Base-by-base conservation (phyloP, 2,888 invertebrate genomes). In the Cyclophora punctaria region DNA sequence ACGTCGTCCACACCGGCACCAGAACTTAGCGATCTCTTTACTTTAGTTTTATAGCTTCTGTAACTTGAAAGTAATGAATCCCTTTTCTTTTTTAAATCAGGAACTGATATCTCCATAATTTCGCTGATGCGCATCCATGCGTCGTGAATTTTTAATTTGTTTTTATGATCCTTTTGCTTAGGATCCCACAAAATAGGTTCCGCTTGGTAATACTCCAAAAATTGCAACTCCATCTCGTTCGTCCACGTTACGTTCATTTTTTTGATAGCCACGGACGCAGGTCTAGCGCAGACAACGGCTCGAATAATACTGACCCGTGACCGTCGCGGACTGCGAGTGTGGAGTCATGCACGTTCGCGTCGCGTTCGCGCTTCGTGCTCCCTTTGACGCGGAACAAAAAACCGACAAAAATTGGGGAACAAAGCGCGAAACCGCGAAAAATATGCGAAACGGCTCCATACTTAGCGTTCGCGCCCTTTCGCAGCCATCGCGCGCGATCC, bases 51-150 rank as follows among this genome's bases (percentile, higher is more conserved):
- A 47, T 49, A 49, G 20, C 41, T 34, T 48, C 46, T 20, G 20
- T 45, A 45, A 7, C 44, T 20, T 44, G 44, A 44, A 4, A 44
- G 34, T 34, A 44, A 34, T 33, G 44, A 20, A 20, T 20, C 20
- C 20, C 20, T 20, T 20, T 20, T 20, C 20, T 20, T 20, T 20
- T 20, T 20, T 20, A 20, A 20, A 20, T 20, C 20, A 20, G 20
- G 20, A 44, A 57, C 47, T 34, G 52, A 47, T 43, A 56, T 57
- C 7, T 53, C 41, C 44, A 52, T 41, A n/a, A 50, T 52, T 7
- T 20, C 45, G 49, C 52, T 52, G 41, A 56, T 52, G 4, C 52
- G 48, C 20, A 37, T 51, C 55, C 55, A 56, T 35, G 55, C 55
- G 51, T 56, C 49, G 41, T 56, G 51, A 34, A 48, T 34, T 45